Evolutionary conservation across 2,797 vertebrate species (phyloP).

Genomic region (Tinamus major): DNA sequence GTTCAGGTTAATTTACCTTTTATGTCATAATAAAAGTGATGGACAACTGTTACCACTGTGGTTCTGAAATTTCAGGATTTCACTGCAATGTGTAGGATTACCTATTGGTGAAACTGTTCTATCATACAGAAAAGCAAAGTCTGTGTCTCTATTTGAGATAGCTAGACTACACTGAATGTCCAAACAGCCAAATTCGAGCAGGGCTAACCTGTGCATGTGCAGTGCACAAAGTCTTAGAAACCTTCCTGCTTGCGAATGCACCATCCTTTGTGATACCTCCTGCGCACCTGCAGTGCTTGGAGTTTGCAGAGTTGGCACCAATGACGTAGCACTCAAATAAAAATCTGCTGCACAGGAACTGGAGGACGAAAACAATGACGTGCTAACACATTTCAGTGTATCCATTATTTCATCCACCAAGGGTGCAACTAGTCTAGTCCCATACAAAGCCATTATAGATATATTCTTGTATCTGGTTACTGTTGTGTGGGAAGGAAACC

Average conservation of each 20-base stretch:
- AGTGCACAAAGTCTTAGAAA: background rate
- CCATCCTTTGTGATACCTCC: background rate
- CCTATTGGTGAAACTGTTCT: background rate
- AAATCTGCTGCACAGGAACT: constrained; percentile 45
- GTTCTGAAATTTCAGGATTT: background rate
- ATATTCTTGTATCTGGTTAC: constrained; percentile 48
- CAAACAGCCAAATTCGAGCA: background rate
- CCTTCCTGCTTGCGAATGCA: background rate
- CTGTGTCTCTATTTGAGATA: background rate
- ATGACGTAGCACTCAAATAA: constrained; percentile 41
- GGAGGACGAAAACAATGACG: constrained; percentile 56
- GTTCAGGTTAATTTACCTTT: background rate
- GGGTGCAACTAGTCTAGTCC: constrained; percentile 54
- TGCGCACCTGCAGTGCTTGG: constrained; percentile 3
- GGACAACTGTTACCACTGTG: background rate
- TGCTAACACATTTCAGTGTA: constrained; percentile 36
- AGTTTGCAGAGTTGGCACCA: constrained; percentile 55
- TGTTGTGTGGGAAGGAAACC: constrained; percentile 20
- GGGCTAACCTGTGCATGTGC: background rate
- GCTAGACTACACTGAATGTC: background rate
- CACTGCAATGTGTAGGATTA: background rate
- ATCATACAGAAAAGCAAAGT: background rate
- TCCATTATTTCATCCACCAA: constrained; percentile 27
- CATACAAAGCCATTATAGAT: constrained; percentile 23
- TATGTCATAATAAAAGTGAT: background rate